Conservation (phyloP, 1,140 invertebrate species). For the Antheraea mylitta region DNA sequence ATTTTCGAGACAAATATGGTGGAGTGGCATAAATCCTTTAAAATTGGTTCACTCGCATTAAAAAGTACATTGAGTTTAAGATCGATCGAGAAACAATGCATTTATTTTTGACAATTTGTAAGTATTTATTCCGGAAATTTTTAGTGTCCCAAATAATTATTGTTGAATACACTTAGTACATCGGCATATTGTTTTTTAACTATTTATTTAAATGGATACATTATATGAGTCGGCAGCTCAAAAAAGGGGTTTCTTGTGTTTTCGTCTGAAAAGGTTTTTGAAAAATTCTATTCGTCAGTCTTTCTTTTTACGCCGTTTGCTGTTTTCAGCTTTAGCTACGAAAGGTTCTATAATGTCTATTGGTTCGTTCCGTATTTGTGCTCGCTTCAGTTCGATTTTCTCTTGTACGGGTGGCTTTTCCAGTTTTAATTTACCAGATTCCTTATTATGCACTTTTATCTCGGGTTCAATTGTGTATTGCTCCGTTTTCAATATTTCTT, state of each 20-base stretch:
- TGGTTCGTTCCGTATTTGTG: not conserved
- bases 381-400: not conserved
- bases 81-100: too few relatives aligned
- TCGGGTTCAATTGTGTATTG: not conserved
- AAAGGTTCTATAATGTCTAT: not conserved
- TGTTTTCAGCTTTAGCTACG: not conserved
- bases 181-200: too few relatives aligned
- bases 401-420: not conserved
- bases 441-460: not conserved
- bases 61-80: too few relatives aligned
- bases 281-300: constrained; percentile 5
- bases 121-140: too few relatives aligned
- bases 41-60: too few relatives aligned
- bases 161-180: too few relatives aligned
- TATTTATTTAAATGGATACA: too few relatives aligned
- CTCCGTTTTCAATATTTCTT: not conserved
- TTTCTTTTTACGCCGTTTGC: not conserved
- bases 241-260: not conserved
- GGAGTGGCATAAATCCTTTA: too few relatives aligned
- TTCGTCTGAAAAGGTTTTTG: constrained; percentile 5
- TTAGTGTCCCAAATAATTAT: too few relatives aligned
- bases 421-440: not conserved
- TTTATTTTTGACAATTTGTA: too few relatives aligned
- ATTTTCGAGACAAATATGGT: too few relatives aligned
- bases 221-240: too few relatives aligned